Evolutionary conservation across 2,797 vertebrate genomes (phyloP), one percentile per base, ranked within the genome.

Genomic region (Phalloptychus januarius): DNA sequence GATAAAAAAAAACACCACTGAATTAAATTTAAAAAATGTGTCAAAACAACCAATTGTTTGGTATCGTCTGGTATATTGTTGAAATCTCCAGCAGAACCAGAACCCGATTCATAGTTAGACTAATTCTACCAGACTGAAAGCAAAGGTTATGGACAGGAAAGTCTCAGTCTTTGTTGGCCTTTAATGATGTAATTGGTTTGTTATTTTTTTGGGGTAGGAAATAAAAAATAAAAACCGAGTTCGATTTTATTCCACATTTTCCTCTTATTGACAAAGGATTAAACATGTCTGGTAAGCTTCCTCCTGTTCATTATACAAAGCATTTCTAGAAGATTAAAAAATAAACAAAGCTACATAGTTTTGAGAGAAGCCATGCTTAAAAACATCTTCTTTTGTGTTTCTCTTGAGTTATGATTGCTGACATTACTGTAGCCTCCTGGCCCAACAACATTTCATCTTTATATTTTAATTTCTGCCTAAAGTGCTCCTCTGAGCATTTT

Each of bases 351-450:
- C 18, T 67, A 11, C 10, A 23, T 10, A 67, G 33, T 23, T 40
- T 25, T 25, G 36, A 38, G 4, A 38, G 18, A 1, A 38, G 18
- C 8, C 33, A 23, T 40, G 8, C 3, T 65, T 3, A 65, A 65
- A 33, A 16, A 16, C 16, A 23, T 20, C 2, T 36, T 65, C 18
- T 31, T 65, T 28, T 28, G 18, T 40, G 38, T 74, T 56, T n/a
- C n/a, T 40, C 36, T 23, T 36, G 13, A 28, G 5, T 36, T 38
- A 20, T 65, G 33, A 36, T 8, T 36, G 36, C 25, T 56, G 52
- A 46, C 28, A 58, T 18, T 58, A 48, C 46, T 71, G 75, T 65
- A 3, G 71, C 69, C 52, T 74, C 23, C 73, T 78, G 42, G 54
- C 28, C 23, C 8, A 2, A 5, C 38, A 15, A 28, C 67, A 28